Evolutionary conservation across 2,113 vertebrate genomes (phyloP), one percentile per base, ranked within the genome.

Genomic region (Chrysemys picta): DNA sequence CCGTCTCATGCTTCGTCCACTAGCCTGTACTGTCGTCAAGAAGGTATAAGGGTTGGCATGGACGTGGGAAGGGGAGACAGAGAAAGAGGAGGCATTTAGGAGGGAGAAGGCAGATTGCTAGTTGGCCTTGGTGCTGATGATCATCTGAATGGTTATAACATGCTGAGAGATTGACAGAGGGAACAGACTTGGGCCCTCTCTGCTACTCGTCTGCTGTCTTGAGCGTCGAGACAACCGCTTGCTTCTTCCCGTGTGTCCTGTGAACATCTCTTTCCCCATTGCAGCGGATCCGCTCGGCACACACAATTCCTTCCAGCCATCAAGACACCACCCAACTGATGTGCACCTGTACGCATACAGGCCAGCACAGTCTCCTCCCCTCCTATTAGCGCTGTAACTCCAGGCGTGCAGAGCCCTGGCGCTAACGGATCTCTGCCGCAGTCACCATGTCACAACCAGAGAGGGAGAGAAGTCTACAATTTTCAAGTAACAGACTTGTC

Each of bases 71-170:
- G 19, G 38, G n/a, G 72, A 75, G 72, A 42, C 38, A 25, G 38
- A 35, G 27, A 75, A 25, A 24, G 38, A 75, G 38, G 72, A 72
- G 69, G 35, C n/a, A 72, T 72, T 75, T 42, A 12, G 19, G 72
- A 27, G 72, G 49, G 75, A 88, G 59, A 16, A 54, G 24, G 1
- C 0, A 4, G 59, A 62, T 24, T 24, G 80, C 78, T 56, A 0
- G 1, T 56, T 50, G 69, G n/a, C 16, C 8, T 42, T 3, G 1
- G 47, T 42, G 53, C 11, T 1, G 69, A n/a, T 4, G 1, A 25
- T 47, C 65, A 83, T 35, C 80, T 25, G 56, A 6, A 0, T 11
- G 84, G 65, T 17, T 21, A 22, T 38, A 17, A 0, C 1, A 38
- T 62, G 83, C 42, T 42, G 69, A 75, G 69, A 42, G 69, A 75